Percentiles rank a stretch among this genome's conserved stretches.
Evolutionary conservation across 2,888 invertebrate species (phyloP).

Genomic region (Isoperla grammatica): DNA sequence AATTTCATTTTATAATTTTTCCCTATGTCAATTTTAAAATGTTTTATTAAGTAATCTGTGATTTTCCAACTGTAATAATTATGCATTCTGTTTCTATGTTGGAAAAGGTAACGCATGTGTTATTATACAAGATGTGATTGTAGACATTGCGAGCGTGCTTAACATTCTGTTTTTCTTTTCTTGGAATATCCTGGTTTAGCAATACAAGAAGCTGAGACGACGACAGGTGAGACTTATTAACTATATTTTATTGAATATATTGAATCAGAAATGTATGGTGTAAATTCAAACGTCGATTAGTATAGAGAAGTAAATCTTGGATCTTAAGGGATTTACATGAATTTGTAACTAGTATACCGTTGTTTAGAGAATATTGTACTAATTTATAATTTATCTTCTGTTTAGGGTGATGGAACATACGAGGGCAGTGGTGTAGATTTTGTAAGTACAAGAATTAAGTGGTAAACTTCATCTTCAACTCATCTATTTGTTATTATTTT

Average conservation of each 20-base stretch:
- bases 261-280: too few relatives aligned
- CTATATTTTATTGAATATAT: constrained; percentile 8
- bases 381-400: constrained; percentile 25
- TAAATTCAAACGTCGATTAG: background rate
- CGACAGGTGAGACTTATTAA: constrained; percentile 58
- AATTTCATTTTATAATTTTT: background rate
- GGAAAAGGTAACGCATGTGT: background rate
- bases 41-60: too few relatives aligned
- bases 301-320: too few relatives aligned
- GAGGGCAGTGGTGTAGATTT: constrained; percentile 66
- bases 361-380: constrained; percentile 56
- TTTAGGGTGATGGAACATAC: constrained; percentile 70
- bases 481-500: constrained; percentile 15
- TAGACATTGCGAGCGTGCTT: constrained; percentile 15
- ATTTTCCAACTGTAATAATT: background rate
- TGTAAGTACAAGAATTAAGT: constrained; percentile 50
- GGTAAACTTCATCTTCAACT: constrained; percentile 20
- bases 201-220: constrained; percentile 77
- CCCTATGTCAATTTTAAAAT: too few relatives aligned
- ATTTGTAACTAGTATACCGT: constrained; percentile 69
- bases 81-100: background rate
- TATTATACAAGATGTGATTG: background rate
- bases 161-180: constrained; percentile 36
- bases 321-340: too few relatives aligned
- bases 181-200: constrained; percentile 49